A percentile compares a stretch with the other conserved stretches of the same genome.
Evolutionary conservation across 1,140 invertebrate genomes (phyloP).

Genomic region (Drosophila sucinea): DNA sequence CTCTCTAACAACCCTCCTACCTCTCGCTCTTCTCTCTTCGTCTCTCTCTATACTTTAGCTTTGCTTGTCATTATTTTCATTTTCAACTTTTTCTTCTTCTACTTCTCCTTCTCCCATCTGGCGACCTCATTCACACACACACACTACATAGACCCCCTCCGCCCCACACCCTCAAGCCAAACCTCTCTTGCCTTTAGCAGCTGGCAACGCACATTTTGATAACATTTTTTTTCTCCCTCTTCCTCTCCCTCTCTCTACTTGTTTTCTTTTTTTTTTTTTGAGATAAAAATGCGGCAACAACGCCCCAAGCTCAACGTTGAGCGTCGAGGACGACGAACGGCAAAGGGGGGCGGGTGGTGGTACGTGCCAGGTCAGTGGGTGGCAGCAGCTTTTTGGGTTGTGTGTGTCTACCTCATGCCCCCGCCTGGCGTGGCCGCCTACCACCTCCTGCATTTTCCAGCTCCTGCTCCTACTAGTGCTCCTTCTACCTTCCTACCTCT

Average conservation of each 20-base stretch:
- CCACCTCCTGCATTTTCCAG: not conserved
- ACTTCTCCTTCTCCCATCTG: conserved; percentile 37
- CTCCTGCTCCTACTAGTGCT: not conserved
- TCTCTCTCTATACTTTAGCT: conserved; percentile 36
- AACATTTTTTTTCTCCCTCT: conserved; percentile 49
- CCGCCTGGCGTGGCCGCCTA: not conserved
- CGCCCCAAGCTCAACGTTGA: conserved; percentile 48
- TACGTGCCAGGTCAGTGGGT: conserved; percentile 78
- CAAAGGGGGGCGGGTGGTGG: not conserved
- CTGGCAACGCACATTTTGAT: conserved; percentile 80
- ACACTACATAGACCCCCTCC: conserved; percentile 26
- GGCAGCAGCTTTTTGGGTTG: conserved; percentile 51
- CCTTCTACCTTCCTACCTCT: not conserved
- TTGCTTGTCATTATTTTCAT: conserved; percentile 76
- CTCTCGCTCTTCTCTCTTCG: conserved; percentile 20
- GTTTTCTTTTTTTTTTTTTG: not conserved
- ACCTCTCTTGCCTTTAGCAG: conserved; percentile 35
- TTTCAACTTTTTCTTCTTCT: conserved; percentile 68
- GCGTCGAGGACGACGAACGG: conserved; percentile 2
- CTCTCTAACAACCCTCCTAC: not conserved
- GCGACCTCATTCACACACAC: conserved; percentile 65
- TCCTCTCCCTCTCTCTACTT: not conserved
- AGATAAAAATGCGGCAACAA: conserved; percentile 78
- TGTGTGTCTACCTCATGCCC: conserved; percentile 54
- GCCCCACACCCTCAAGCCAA: not conserved